A percentile compares a stretch with the other conserved stretches of the same genome.
phyloP scores from a whole-genome alignment of 1,140 invertebrate genomes.

The Neodiprion pinetum region DNA sequence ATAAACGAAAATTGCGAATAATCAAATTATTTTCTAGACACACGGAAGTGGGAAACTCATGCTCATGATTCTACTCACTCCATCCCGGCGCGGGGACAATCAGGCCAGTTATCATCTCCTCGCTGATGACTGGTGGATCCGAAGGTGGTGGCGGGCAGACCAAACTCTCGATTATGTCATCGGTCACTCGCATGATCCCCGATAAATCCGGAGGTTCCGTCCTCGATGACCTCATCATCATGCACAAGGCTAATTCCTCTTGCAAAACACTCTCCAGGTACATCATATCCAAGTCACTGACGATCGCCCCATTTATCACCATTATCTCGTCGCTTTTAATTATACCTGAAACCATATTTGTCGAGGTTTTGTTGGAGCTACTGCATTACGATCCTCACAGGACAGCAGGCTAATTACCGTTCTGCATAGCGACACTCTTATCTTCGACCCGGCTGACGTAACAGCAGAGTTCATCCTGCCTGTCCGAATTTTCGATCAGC shows the following conservation, averaged over 20 bases:
- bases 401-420: slow-evolving; percentile 72
- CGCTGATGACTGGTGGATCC: slow-evolving; percentile 89
- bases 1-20: slow-evolving; percentile 8
- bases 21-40: neutral
- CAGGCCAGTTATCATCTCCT: slow-evolving; percentile 94
- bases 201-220: slow-evolving; percentile 90
- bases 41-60: too few relatives aligned
- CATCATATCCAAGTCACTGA: slow-evolving; percentile 99
- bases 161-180: slow-evolving; percentile 94
- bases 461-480: slow-evolving; percentile 95
- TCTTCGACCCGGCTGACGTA: slow-evolving; percentile 95
- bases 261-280: slow-evolving; percentile 95
- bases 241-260: slow-evolving; percentile 93
- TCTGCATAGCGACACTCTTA: slow-evolving; percentile 93
- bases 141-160: slow-evolving; percentile 95
- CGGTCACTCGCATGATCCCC: slow-evolving; percentile 82
- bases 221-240: slow-evolving; percentile 97
- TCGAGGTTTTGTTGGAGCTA: neutral
- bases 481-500: slow-evolving; percentile 92
- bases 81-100: slow-evolving; percentile 95
- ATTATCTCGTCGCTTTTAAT: slow-evolving; percentile 98
- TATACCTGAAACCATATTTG: slow-evolving; percentile 73
- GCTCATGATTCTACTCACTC: slow-evolving; percentile 70
- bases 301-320: slow-evolving; percentile 97
- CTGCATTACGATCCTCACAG: neutral